Conservation (phyloP, 2,888 invertebrate genomes). For the Ornithoptera alexandrae region DNA sequence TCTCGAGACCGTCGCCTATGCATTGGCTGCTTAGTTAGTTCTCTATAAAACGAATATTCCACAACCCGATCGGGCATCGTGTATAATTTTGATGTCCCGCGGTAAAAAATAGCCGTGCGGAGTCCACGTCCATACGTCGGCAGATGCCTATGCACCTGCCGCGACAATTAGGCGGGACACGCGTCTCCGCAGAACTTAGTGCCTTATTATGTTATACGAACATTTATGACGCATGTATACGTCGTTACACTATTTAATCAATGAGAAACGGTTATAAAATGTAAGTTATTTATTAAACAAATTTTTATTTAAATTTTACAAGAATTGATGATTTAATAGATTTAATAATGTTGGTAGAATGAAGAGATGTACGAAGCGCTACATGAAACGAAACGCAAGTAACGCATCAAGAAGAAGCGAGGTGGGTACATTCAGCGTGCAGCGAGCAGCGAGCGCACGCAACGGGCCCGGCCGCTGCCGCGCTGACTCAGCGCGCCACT, state of each 20-base stretch:
- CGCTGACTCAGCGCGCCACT: constrained; percentile 74
- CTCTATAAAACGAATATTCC: constrained; percentile 42
- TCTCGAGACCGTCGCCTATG: constrained; percentile 44
- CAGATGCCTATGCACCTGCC: constrained; percentile 75
- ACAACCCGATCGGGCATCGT: constrained; percentile 45
- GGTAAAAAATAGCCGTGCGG: constrained; percentile 55
- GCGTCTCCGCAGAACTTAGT: constrained; percentile 51
- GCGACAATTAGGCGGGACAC: constrained; percentile 69
- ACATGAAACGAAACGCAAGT: constrained; percentile 28
- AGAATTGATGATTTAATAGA: not conserved
- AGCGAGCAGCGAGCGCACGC: constrained; percentile 29
- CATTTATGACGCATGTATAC: not conserved
- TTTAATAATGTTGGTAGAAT: not conserved
- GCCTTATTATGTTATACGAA: constrained; percentile 13
- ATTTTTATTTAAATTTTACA: not conserved
- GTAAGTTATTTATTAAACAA: not conserved
- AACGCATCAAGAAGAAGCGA: constrained; percentile 37
- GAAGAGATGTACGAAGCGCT: not conserved
- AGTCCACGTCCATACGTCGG: constrained; percentile 58
- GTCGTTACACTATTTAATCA: constrained; percentile 2
- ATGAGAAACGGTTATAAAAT: constrained; percentile 21
- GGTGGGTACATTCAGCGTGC: constrained; percentile 33
- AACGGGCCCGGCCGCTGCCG: constrained; percentile 36
- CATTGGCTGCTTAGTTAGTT: constrained; percentile 54
- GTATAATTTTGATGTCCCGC: constrained; percentile 38